Evolutionary conservation across 1,140 invertebrate genomes (phyloP).

Genomic region (Vollenhovia emeryi): DNA sequence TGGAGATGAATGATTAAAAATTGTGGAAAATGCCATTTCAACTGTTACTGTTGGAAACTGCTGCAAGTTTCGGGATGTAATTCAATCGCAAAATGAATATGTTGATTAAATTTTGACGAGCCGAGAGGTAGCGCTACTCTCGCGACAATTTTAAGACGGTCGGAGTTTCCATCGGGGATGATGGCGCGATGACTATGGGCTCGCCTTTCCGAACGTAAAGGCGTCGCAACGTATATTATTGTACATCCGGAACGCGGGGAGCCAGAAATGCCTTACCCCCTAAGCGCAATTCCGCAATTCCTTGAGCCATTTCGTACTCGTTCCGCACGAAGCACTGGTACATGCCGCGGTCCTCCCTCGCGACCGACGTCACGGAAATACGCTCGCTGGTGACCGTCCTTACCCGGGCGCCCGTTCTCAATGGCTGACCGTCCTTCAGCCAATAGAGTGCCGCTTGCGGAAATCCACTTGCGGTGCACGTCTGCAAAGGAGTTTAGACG

Average conservation of each 20-base stretch:
- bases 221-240: neutral
- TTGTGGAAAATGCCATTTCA: neutral
- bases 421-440: constrained; percentile 88
- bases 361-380: constrained; percentile 88
- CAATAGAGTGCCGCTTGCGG: constrained; percentile 84
- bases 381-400: constrained; percentile 85
- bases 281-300: constrained; percentile 89
- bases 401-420: constrained; percentile 86
- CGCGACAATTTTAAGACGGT: neutral
- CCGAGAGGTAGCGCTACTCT: neutral
- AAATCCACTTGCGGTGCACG: constrained; percentile 84
- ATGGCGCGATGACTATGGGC: neutral
- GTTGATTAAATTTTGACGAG: neutral
- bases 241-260: neutral
- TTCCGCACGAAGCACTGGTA: constrained; percentile 93
- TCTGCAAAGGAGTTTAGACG: constrained; percentile 77
- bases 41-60: neutral
- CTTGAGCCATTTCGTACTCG: constrained; percentile 90
- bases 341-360: constrained; percentile 92
- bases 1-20: neutral
- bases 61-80: neutral
- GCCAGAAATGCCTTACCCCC: constrained; percentile 87
- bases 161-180: neutral
- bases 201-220: neutral
- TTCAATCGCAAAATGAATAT: neutral